These are phyloP conservation scores for Suricata suricatta DNA, from an alignment of 2,113 vertebrate species.

Conservation along the genomic window DNA sequence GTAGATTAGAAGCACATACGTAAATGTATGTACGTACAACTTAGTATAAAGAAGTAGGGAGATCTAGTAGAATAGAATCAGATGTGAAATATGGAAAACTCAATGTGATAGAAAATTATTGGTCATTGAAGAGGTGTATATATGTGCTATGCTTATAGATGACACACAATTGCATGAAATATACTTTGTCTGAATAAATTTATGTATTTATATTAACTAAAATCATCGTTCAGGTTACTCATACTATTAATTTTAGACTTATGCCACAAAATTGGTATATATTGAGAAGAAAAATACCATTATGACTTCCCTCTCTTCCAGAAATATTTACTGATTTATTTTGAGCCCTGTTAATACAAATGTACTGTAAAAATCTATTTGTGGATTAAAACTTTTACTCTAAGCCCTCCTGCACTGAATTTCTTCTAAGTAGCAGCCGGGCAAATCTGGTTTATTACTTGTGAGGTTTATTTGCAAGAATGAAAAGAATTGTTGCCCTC, in stretches of 20 bases:
- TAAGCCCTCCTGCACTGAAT: neutral
- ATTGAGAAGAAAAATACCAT: neutral
- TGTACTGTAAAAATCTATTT: neutral
- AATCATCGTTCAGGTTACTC: neutral
- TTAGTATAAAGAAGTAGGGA: neutral
- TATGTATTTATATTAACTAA: neutral
- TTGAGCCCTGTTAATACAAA: neutral
- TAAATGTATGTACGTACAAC: neutral
- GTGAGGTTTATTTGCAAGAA: constrained; percentile 41
- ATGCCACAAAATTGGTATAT: neutral
- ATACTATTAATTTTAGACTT: neutral
- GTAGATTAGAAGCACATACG: neutral
- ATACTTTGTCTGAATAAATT: neutral
- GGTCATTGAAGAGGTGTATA: neutral
- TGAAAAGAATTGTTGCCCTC: neutral
- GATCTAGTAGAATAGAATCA: neutral
- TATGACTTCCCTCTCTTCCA: neutral
- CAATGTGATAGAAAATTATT: neutral
- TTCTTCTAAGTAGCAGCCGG: neutral
- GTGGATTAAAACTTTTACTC: neutral
- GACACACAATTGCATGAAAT: neutral
- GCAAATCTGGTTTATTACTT: neutral
- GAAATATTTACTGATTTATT: constrained; percentile 48
- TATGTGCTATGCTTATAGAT: neutral
- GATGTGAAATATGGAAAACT: neutral